Conservation (phyloP, 1,140 invertebrate genomes). For the Meloidogyne floridensis region DNA sequence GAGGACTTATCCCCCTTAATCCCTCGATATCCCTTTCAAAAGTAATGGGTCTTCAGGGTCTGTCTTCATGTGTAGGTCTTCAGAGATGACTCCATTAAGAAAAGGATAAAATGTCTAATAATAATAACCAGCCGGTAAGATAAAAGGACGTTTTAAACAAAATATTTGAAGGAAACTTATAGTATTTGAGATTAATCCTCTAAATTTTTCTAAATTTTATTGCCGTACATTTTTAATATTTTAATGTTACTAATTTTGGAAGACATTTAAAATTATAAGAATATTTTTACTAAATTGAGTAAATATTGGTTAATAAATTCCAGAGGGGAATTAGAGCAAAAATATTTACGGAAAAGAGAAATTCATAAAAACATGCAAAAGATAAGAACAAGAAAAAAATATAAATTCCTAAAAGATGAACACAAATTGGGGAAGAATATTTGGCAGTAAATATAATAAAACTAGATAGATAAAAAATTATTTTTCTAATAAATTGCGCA, state of each 20-base stretch:
- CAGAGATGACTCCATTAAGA: no score
- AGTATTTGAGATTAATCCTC: background rate
- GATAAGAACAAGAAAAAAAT: background rate
- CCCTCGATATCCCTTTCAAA: no score
- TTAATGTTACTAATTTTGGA: background rate
- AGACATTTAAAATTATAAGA: background rate
- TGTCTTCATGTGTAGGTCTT: no score
- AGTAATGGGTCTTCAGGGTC: no score
- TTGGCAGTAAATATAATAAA: background rate
- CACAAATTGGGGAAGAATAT: background rate
- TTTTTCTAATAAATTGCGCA: background rate
- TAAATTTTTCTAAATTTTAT: no score
- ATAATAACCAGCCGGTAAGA: no score
- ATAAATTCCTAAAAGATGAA: background rate
- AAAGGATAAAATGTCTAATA: no score
- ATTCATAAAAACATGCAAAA: background rate
- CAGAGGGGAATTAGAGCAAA: background rate
- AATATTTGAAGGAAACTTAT: background rate
- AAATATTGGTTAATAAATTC: background rate
- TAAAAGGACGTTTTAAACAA: no score
- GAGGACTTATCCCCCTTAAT: no score
- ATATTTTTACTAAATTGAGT: background rate
- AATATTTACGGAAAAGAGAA: background rate
- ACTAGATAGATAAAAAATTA: background rate
- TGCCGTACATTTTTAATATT: no score